Percentiles rank a stretch among this genome's conserved stretches.
phyloP scores from a whole-genome alignment of 2,797 vertebrate species.

The Propithecus deckenii region DNA sequence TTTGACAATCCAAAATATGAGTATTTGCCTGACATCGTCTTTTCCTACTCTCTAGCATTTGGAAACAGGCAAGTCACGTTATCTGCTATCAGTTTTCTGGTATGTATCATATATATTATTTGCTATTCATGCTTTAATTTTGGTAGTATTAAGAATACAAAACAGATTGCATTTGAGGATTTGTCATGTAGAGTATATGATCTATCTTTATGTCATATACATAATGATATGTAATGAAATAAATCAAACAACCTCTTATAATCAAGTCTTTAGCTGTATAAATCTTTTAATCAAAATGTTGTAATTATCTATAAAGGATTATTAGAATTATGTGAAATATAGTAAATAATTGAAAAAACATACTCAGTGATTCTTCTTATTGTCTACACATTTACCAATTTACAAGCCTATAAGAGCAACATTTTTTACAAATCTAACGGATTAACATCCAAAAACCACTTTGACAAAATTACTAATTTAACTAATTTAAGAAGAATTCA shows the following conservation, averaged over 20 bases:
- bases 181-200: neutral
- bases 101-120: conserved; percentile 76
- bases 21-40: conserved; percentile 10
- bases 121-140: neutral
- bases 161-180: neutral
- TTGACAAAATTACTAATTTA: neutral
- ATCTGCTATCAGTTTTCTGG: conserved; percentile 86
- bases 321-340: neutral
- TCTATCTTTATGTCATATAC: neutral
- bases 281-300: neutral
- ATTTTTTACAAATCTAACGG: neutral
- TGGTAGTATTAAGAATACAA: neutral
- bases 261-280: neutral
- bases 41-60: conserved; percentile 84
- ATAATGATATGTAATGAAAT: neutral
- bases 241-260: neutral
- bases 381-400: neutral
- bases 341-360: neutral
- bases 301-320: neutral
- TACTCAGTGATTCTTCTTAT: neutral
- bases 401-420: neutral
- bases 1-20: neutral
- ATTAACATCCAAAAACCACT: neutral
- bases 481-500: neutral
- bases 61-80: conserved; percentile 85